Evolutionary conservation across 2,113 vertebrate species (phyloP), one percentile per base, ranked within the genome.

Genomic region (Anhinga anhinga): DNA sequence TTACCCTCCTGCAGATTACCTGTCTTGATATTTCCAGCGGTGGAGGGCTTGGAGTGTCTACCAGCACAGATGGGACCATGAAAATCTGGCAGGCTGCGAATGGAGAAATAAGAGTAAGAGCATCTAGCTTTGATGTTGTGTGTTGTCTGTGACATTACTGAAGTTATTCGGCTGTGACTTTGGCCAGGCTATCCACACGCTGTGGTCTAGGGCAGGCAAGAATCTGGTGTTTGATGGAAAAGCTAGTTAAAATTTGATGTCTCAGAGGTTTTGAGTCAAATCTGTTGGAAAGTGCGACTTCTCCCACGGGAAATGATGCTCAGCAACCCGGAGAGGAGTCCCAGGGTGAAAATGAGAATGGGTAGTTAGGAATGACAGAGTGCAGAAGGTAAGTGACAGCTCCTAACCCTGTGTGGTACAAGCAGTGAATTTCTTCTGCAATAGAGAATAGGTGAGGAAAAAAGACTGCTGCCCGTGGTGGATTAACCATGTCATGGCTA

Each of bases 51-150:
- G 98, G 98, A 0, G 98, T 98, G 19, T 98, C 98, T 26, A 94
- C 98, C 84, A 98, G 98, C 87, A 97, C 97, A 0, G 98, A 99
- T 65, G 98, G 98, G 30, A 98, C 96, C 66, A 98, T 98, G 98
- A 98, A 98, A 86, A 97, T 98, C 96, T 98, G 98, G 98, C 98
- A 99, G 95, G 98, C 98, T 81, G 97, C 98, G 3, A 98, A 98
- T 11, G 98, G 98, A 96, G 98, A 99, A 83, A 97, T 98, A 66
- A 98, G 98, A 95, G 98, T 98, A 98, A 98, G 98, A 86, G 14
- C 61, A 12, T 47, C 58, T 25, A 27, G 25, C 76, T 93, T 40
- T 34, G 38, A 40, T 40, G 32, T 47, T 61, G 22, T 34, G 13
- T n/a, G 32, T 38, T 70, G 42, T 15, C 38, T 62, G 50, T 61